These are phyloP conservation scores for Saccostrea echinata DNA, from an alignment of 1,140 invertebrate genomes.

Conservation along the genomic window DNA sequence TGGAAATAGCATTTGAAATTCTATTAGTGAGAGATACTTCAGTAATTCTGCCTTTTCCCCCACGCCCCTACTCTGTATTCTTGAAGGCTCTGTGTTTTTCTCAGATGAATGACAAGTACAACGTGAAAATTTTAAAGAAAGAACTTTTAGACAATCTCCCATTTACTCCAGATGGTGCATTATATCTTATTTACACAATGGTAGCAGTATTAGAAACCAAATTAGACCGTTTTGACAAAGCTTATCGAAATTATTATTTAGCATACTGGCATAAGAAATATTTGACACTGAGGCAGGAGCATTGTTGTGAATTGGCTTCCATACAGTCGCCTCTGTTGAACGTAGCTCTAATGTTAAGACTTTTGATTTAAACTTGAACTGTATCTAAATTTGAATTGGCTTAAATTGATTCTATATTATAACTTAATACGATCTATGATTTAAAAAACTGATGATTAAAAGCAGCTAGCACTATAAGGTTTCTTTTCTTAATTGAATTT, in stretches of 20 bases:
- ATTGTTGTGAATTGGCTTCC: background rate
- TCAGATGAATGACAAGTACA: background rate
- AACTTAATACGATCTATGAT: too few species aligned
- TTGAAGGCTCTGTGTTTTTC: constrained; percentile 2
- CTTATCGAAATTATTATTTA: background rate
- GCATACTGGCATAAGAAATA: constrained; percentile 15
- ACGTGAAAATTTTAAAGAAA: background rate
- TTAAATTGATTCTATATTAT: too few species aligned
- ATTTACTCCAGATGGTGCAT: background rate
- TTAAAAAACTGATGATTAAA: too few species aligned
- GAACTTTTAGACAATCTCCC: background rate
- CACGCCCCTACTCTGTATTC: background rate
- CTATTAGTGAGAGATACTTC: background rate
- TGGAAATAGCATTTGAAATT: background rate
- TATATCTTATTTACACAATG: background rate
- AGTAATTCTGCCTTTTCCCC: background rate
- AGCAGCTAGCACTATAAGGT: too few species aligned
- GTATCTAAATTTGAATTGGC: too few species aligned
- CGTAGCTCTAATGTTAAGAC: background rate
- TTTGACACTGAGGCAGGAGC: background rate
- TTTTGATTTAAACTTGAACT: background rate
- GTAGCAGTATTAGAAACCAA: background rate
- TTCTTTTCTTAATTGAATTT: too few species aligned
- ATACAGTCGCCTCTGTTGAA: background rate
- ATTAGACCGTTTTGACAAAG: background rate